Conservation (phyloP, 2,888 invertebrate genomes). For the Conops quadrifasciatus region DNA sequence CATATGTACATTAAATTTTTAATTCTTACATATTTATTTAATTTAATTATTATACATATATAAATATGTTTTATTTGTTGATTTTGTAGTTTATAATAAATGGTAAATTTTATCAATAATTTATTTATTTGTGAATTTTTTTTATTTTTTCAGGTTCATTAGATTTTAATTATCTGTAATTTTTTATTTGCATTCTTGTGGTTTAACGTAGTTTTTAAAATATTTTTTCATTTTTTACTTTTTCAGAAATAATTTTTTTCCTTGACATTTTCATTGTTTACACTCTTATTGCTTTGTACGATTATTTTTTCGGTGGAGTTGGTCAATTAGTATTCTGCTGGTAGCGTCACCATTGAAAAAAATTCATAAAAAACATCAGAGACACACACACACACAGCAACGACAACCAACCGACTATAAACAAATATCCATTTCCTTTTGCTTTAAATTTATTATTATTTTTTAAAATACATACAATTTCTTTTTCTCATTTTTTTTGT, state of each 20-base stretch:
- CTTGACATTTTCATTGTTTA: not conserved
- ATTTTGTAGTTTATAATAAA: too few relatives aligned
- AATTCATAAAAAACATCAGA: slow-evolving; percentile 32
- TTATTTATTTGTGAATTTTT: not conserved
- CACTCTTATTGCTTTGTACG: not conserved
- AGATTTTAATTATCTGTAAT: not conserved
- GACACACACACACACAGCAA: slow-evolving; percentile 34
- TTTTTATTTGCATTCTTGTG: not conserved
- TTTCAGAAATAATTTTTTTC: not conserved
- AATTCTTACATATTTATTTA: too few relatives aligned
- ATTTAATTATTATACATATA: too few relatives aligned
- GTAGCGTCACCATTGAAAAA: slow-evolving; percentile 27
- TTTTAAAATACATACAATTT: not conserved
- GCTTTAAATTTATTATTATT: slow-evolving; percentile 22
- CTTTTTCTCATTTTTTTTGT: slow-evolving; percentile 14
- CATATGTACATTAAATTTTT: too few relatives aligned
- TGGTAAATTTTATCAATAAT: too few relatives aligned
- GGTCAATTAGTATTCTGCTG: slow-evolving; percentile 35
- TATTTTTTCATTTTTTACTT: slow-evolving; percentile 4
- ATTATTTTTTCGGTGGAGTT: slow-evolving; percentile 24
- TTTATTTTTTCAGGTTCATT: not conserved
- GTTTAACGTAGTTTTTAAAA: not conserved
- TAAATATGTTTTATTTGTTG: too few relatives aligned
- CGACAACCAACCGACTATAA: slow-evolving; percentile 30
- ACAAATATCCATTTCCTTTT: slow-evolving; percentile 46